Evolutionary conservation across 2,888 invertebrate species (phyloP).

Genomic region (Blastobasis lacticolella): DNA sequence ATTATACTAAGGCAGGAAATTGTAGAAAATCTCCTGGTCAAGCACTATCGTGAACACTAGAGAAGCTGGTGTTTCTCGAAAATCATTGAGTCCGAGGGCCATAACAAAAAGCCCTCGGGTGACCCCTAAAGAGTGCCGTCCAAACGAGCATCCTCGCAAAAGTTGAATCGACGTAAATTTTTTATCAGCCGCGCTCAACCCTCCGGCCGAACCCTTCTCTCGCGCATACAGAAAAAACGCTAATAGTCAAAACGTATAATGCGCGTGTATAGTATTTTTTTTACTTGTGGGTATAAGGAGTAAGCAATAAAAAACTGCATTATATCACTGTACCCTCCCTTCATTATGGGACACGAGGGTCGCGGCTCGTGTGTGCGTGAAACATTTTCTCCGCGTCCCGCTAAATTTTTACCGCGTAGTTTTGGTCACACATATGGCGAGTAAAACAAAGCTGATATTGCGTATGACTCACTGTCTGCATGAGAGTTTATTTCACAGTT

Average conservation of each 20-base stretch:
- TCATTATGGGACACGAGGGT: constrained; percentile 64
- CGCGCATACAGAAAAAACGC: constrained; percentile 52
- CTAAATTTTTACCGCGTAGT: not conserved
- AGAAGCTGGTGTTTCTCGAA: not conserved
- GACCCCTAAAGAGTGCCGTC: constrained; percentile 39
- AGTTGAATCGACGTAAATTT: constrained; percentile 60
- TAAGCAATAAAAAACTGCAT: constrained; percentile 73
- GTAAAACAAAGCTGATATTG: constrained; percentile 6
- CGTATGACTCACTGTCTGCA: not conserved
- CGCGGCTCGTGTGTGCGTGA: constrained; percentile 33
- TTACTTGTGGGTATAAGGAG: constrained; percentile 69
- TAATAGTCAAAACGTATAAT: constrained; percentile 70
- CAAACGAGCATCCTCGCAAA: constrained; percentile 43
- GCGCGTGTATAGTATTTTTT: constrained; percentile 60
- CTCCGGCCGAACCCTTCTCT: constrained; percentile 64
- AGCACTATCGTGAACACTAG: too few relatives aligned
- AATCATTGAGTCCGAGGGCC: constrained; percentile 14
- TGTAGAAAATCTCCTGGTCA: too few relatives aligned
- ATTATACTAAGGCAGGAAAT: too few relatives aligned
- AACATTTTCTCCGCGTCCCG: constrained; percentile 28
- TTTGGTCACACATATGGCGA: constrained; percentile 1
- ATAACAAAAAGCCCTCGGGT: constrained; percentile 28
- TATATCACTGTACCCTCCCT: constrained; percentile 69
- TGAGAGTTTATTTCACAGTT: too few relatives aligned
- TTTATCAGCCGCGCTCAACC: constrained; percentile 60